Base-by-base conservation (phyloP, 1,140 invertebrate species). In the Melanaphis sacchari region DNA sequence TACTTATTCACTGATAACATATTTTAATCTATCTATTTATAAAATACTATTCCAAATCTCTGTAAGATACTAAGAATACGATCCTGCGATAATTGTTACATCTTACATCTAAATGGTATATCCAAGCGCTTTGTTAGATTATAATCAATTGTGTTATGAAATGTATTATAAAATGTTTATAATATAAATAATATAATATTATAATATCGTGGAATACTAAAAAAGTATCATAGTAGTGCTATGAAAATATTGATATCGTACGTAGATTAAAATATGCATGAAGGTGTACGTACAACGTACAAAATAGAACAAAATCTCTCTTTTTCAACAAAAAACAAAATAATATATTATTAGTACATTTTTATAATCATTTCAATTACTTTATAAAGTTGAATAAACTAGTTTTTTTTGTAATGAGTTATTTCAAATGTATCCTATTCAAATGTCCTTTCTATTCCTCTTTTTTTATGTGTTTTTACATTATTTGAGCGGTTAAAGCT, bases 371-470 rank as follows among this genome's bases (percentile, higher is more conserved):
- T 31, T 66, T 66, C 9, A 66, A n/a, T 66, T 66, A 66, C 59
- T 66, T 31, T 66, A 66, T 66, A 66, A 66, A 66, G 59, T 66
- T 66, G 31, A 66, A 66, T n/a, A 66, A 59, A 66, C 59, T 66
- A 15, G 59, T n/a, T 66, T 66, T 49, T 43, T 31, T 66, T 66
- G n/a, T 66, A 31, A 66, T 31, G 31, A 66, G 31, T n/a, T n/a
- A 66, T 66, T 66, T 66, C 59, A 66, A 66, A 66, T 66, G 59
- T 66, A 66, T 66, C 59, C 59, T n/a, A n/a, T n/a, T n/a, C n/a
- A n/a, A n/a, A n/a, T n/a, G n/a, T n/a, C n/a, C 31, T 66, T 66
- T n/a, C 15, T 22, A 11, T 66, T 66, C n/a, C 59, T 31, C 6
- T 59, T 59, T 31, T 26, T 66, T 66, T 66, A 66, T 66, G 31